These are phyloP conservation scores for Mellilla xanthometata DNA, from an alignment of 2,888 invertebrate species.

Conservation along the genomic window DNA sequence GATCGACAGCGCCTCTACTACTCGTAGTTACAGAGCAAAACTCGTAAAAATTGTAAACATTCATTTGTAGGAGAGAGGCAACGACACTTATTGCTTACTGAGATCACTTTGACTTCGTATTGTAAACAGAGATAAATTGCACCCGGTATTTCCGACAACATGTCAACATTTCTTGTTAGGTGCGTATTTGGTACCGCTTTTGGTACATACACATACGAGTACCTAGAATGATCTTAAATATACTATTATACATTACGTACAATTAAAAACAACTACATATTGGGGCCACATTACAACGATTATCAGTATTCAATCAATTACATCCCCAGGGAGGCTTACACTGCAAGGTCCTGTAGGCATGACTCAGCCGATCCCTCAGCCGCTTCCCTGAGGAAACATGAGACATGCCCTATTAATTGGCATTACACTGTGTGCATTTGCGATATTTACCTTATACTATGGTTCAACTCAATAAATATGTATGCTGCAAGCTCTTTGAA, in stretches of 20 bases:
- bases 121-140: constrained; percentile 11
- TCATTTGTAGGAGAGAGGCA: constrained; percentile 56
- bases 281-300: background rate
- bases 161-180: too few species aligned
- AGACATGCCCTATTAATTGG: constrained; percentile 8
- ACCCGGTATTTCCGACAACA: background rate
- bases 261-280: too few species aligned
- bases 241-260: too few species aligned
- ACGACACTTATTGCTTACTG: constrained; percentile 15
- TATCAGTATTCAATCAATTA: background rate
- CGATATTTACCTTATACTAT: background rate
- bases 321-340: background rate
- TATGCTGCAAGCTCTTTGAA: too few species aligned
- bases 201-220: too few species aligned
- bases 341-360: background rate
- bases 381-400: constrained; percentile 4
- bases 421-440: constrained; percentile 1
- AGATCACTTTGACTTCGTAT: constrained; percentile 18
- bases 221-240: too few species aligned
- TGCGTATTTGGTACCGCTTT: too few species aligned
- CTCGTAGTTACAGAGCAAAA: constrained; percentile 37
- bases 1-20: constrained; percentile 49
- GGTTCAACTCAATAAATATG: background rate
- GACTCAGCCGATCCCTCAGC: constrained; percentile 4
- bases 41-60: constrained; percentile 66